These are phyloP conservation scores for Pollicipes pollicipes DNA, from an alignment of 1,140 invertebrate species.

Conservation along the genomic window DNA sequence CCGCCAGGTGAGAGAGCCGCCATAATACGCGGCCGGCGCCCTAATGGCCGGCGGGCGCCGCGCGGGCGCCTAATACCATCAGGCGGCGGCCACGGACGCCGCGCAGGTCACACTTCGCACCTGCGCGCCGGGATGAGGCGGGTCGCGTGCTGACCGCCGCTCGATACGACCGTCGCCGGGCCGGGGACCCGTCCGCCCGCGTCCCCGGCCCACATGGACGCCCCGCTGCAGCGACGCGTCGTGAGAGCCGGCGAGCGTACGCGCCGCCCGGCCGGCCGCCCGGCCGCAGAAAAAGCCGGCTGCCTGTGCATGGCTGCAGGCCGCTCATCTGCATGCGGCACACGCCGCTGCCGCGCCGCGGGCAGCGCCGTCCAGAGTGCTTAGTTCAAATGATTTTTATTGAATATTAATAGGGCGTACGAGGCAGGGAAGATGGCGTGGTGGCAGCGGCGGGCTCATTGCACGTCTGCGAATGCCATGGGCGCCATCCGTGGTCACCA, in stretches of 20 bases:
- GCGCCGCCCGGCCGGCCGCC: no score
- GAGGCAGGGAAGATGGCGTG: neutral
- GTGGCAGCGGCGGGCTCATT: neutral
- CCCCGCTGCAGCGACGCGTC: neutral
- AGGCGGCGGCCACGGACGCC: no score
- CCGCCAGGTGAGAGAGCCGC: neutral
- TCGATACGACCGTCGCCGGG: no score
- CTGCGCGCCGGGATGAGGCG: neutral
- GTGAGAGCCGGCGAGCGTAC: neutral
- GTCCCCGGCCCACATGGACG: neutral
- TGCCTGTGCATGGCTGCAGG: no score
- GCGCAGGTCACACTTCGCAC: neutral
- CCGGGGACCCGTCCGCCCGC: no score
- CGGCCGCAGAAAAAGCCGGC: no score
- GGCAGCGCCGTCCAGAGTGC: neutral
- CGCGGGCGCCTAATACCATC: no score
- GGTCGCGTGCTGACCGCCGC: neutral
- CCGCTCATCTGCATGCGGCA: neutral
- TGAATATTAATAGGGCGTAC: neutral
- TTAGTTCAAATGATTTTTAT: neutral
- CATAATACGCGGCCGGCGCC: neutral
- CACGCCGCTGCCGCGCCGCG: no score
- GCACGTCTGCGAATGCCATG: no score
- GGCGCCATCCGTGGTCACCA: no score
- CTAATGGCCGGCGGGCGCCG: neutral